phyloP scores from a whole-genome alignment of 2,888 invertebrate genomes.

The Idaea aversata region DNA sequence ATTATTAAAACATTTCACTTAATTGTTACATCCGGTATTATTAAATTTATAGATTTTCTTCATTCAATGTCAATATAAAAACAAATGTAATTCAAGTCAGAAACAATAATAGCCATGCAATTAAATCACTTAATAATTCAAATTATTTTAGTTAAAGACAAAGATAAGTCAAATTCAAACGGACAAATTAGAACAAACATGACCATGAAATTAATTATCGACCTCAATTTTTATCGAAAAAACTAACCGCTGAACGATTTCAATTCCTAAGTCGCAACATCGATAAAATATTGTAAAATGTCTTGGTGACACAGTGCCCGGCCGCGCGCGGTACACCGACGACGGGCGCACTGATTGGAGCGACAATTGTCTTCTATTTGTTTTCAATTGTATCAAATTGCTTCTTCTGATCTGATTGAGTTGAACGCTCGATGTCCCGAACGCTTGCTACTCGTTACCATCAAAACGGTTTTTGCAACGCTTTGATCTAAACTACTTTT shows the following conservation, averaged over 20 bases:
- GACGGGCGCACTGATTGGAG: slow-evolving; percentile 33
- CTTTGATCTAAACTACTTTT: slow-evolving; percentile 38
- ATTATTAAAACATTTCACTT: no score
- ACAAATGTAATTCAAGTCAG: no score
- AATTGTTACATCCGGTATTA: no score
- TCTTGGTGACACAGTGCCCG: neutral
- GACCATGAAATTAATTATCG: neutral
- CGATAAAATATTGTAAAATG: neutral
- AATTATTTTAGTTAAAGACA: no score
- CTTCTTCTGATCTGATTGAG: slow-evolving; percentile 58
- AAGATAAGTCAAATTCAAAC: slow-evolving; percentile 2
- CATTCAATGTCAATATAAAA: no score
- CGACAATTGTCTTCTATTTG: slow-evolving; percentile 57
- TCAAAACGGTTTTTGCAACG: slow-evolving; percentile 31
- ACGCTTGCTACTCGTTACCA: slow-evolving; percentile 50
- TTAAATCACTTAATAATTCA: no score
- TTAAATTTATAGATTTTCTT: no score
- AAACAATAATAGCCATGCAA: no score
- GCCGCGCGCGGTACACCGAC: neutral
- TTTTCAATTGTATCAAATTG: slow-evolving; percentile 69
- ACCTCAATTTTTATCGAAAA: neutral
- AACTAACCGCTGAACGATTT: neutral
- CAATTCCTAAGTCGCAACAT: neutral
- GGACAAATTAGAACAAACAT: slow-evolving; percentile 15
- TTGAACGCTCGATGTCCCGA: slow-evolving; percentile 42